Evolutionary conservation across 2,113 vertebrate genomes (phyloP).

Genomic region (Pampusana beccarii): DNA sequence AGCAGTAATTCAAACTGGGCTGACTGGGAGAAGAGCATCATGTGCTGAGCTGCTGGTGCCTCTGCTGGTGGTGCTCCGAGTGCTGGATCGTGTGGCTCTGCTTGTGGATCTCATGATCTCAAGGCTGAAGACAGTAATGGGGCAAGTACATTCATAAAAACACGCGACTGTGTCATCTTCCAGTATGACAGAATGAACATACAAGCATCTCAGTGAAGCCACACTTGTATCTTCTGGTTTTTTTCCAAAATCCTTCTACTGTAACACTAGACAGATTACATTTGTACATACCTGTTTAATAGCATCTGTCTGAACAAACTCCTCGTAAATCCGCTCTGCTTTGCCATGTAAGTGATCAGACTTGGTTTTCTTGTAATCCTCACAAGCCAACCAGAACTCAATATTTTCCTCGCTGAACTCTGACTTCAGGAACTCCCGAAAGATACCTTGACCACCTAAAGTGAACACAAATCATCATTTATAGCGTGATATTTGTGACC

Average conservation of each 20-base stretch:
- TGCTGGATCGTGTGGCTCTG: not conserved
- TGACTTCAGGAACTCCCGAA: constrained; percentile 86
- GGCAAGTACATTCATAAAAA: not conserved
- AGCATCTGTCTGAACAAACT: constrained; percentile 86
- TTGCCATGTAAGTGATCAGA: constrained; percentile 76
- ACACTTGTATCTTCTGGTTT: not conserved
- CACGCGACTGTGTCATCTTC: not conserved
- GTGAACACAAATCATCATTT: not conserved
- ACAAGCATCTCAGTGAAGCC: not conserved
- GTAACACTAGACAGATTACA: not conserved
- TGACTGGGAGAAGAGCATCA: not conserved
- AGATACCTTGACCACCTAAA: constrained; percentile 82
- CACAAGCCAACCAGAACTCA: constrained; percentile 91
- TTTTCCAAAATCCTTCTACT: not conserved
- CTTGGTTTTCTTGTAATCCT: constrained; percentile 85
- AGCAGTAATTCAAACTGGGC: not conserved
- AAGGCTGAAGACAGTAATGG: not conserved
- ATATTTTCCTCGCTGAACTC: constrained; percentile 96
- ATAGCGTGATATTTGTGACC: not conserved
- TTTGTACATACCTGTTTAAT: constrained; percentile 81
- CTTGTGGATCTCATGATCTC: not conserved
- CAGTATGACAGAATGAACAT: not conserved
- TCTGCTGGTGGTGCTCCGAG: not conserved
- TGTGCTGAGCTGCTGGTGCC: not conserved
- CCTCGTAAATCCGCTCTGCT: constrained; percentile 84